Evolutionary conservation across 2,797 vertebrate genomes (phyloP).

Genomic region (Anas acuta): DNA sequence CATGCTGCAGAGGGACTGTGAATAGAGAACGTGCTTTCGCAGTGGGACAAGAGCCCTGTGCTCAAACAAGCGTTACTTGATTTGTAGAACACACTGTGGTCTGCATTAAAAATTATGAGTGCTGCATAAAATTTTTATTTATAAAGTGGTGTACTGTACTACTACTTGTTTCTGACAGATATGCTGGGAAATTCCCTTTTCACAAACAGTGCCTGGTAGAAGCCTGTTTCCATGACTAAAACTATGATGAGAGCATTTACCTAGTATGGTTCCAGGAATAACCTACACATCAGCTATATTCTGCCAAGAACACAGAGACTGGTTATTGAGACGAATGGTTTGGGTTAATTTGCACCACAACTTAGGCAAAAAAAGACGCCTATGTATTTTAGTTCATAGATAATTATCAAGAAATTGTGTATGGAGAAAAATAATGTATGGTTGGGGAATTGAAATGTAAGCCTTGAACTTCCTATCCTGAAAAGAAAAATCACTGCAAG

Average conservation of each 20-base stretch:
- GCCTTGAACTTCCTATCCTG: constrained; percentile 70
- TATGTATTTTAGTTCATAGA: constrained; percentile 63
- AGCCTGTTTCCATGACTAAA: constrained; percentile 74
- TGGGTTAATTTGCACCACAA: constrained; percentile 61
- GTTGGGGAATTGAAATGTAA: constrained; percentile 69
- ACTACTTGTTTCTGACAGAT: constrained; percentile 20
- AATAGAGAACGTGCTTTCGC: neutral
- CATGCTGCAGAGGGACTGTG: neutral
- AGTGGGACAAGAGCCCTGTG: rapidly evolving
- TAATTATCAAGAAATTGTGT: constrained; percentile 69
- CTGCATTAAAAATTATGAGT: neutral
- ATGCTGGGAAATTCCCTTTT: constrained; percentile 59
- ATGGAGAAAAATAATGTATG: constrained; percentile 60
- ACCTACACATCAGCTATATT: constrained; percentile 40
- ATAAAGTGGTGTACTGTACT: neutral
- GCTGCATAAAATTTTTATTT: neutral
- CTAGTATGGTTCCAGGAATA: constrained; percentile 65
- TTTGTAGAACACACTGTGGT: neutral
- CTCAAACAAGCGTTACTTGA: neutral
- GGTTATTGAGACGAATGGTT: constrained; percentile 68
- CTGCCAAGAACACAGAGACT: constrained; percentile 55
- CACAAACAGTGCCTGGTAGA: constrained; percentile 46
- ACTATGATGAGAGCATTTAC: constrained; percentile 55
- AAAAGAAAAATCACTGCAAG: constrained; percentile 69
- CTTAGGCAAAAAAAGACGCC: constrained; percentile 55